These are phyloP conservation scores for Neogale vison DNA, from an alignment of 2,113 vertebrate species.

Conservation along the genomic window DNA sequence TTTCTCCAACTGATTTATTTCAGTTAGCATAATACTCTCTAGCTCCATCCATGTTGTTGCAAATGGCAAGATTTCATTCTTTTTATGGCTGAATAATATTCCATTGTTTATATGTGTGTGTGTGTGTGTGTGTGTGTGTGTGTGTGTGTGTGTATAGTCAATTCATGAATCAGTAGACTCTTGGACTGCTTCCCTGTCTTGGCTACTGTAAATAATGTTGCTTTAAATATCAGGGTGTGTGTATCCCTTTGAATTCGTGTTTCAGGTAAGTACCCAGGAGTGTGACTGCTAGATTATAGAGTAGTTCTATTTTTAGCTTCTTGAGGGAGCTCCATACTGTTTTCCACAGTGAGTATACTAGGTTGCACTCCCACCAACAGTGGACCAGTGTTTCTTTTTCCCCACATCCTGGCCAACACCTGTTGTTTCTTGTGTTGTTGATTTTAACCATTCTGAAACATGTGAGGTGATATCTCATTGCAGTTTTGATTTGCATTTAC, in stretches of 20 bases:
- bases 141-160: not conserved
- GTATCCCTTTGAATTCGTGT: not conserved
- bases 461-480: not conserved
- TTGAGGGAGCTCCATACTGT: not conserved
- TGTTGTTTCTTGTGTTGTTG: not conserved
- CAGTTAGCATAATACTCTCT: not conserved
- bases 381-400: not conserved
- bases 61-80: not conserved
- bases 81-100: not conserved
- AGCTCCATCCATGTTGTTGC: not conserved
- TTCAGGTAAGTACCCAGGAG: not conserved
- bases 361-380: not conserved
- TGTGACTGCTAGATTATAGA: not conserved
- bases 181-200: not conserved
- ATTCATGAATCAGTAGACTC: not conserved
- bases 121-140: not conserved
- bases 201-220: not conserved
- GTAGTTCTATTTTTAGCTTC: not conserved
- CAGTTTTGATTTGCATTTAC: not conserved
- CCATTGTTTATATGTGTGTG: not conserved
- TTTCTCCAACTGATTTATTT: not conserved
- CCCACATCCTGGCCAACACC: not conserved
- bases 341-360: not conserved
- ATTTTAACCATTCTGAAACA: not conserved
- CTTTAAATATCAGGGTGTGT: not conserved